Base-by-base conservation (phyloP, 2,888 invertebrate species). In the Mesoligia furuncula region DNA sequence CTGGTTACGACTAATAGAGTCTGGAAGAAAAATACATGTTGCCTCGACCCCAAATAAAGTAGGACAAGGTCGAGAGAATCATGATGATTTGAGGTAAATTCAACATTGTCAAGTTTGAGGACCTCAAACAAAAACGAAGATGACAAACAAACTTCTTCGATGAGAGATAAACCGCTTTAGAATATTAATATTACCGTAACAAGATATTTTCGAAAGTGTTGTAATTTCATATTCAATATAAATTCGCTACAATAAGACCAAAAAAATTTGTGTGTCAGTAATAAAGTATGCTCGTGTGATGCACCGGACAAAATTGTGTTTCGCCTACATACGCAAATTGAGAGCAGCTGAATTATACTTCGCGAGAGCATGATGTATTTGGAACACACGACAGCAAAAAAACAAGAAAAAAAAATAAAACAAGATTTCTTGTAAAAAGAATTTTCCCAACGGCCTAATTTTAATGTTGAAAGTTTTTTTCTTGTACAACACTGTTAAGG, bases 201-300 rank as follows among this genome's bases (percentile, higher is more conserved):
- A 75, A 65, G 27, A 77, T 42, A 59, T 65, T 66, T 70, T 79
- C 57, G 83, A 83, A 83, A 83, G 74, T 48, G 15, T 57, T 45
- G 62, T 64, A 62, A 45, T 71, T 79, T 67, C 2, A 68, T 62
- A 51, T 68, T 68, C 39, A 68, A 74, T 74, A 57, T n/a, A n/a
- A 68, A 61, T 8, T 70, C 70, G 59, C 0, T 8, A 27, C 51
- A 86, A 80, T 51, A 84, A 72, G 66, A 81, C 76, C 36, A 84
- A 76, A 75, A 84, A 74, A 66, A 68, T 76, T 74, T 75, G 79
- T 83, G 79, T 88, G 91, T 87, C 86, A 88, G 79, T 45, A 17
- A 42, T 80, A 20, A 80, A 59, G 88, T 88, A 70, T 87, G 85
- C 81, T 86, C 75, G 83, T 79, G 75, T 73, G 83, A 86, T 89